Percentiles rank a stretch among this genome's conserved stretches.
Evolutionary conservation across 1,140 invertebrate genomes (phyloP).

Genomic region (Marisa cornuarietis): DNA sequence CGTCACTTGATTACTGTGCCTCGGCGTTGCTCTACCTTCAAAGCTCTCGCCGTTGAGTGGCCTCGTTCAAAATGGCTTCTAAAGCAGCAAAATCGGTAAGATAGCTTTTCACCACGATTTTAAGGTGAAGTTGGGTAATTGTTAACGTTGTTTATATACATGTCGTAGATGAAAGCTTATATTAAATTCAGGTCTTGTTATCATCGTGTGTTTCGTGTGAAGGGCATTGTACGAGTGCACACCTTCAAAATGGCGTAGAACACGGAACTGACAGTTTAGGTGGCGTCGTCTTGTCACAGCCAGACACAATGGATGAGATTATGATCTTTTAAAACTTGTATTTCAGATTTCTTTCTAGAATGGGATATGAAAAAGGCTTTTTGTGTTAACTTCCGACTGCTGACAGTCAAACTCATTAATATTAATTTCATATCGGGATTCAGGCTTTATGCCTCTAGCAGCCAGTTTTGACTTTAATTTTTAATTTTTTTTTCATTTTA

Average conservation of each 20-base stretch:
- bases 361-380: too few relatives aligned
- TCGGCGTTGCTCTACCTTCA: conserved; percentile 3
- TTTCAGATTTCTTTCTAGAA: too few relatives aligned
- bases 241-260: not conserved
- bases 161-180: not conserved
- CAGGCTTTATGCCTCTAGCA: too few relatives aligned
- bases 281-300: not conserved
- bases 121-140: not conserved
- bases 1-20: conserved; percentile 26
- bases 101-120: not conserved
- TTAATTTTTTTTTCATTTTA: too few relatives aligned
- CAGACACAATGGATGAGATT: too few relatives aligned
- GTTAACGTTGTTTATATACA: not conserved
- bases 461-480: too few relatives aligned
- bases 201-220: too few relatives aligned
- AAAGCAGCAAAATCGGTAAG: conserved; percentile 9
- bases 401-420: too few relatives aligned
- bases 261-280: not conserved
- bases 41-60: not conserved
- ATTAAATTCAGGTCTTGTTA: not conserved
- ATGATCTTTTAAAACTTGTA: too few relatives aligned
- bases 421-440: too few relatives aligned
- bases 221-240: not conserved
- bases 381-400: too few relatives aligned
- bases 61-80: conserved; percentile 23